Percentiles rank a stretch among this genome's conserved stretches.
Evolutionary conservation across 2,888 invertebrate species (phyloP).

Genomic region (Conops quadrifasciatus): DNA sequence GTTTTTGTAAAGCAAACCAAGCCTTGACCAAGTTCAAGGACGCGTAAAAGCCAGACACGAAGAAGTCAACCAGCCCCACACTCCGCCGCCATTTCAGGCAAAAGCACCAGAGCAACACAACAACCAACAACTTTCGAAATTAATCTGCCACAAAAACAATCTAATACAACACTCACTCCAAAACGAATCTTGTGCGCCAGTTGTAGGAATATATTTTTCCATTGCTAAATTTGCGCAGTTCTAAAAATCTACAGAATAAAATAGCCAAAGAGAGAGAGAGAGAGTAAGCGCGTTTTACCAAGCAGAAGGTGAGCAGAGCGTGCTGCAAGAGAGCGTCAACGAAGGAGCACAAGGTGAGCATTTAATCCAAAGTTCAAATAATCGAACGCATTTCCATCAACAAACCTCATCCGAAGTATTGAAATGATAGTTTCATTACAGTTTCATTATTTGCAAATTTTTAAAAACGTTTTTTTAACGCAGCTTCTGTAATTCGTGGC

Average conservation of each 20-base stretch:
- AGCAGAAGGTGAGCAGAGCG: background rate
- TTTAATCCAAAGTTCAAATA: background rate
- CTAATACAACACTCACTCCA: constrained; percentile 7
- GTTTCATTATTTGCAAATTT: no score
- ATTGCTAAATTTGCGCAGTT: background rate
- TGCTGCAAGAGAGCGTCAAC: background rate
- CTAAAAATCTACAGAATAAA: no score
- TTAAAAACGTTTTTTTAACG: no score
- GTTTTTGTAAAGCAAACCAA: constrained; percentile 44
- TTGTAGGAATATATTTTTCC: background rate
- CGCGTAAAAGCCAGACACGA: constrained; percentile 33
- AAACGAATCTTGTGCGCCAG: background rate
- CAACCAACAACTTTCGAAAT: constrained; percentile 29
- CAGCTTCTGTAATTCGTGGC: no score
- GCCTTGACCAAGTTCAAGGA: constrained; percentile 57
- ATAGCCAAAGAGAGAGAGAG: no score
- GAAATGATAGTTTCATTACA: no score
- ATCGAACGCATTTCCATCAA: constrained; percentile 6
- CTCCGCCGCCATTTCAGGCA: background rate
- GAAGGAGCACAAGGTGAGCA: constrained; percentile 2
- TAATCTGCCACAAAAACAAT: constrained; percentile 27
- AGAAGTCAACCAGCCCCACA: background rate
- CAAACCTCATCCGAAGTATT: background rate
- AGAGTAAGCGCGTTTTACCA: no score
- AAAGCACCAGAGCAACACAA: constrained; percentile 35